Conservation (phyloP, 1,140 invertebrate species). For the Wiebesia pumilae region DNA sequence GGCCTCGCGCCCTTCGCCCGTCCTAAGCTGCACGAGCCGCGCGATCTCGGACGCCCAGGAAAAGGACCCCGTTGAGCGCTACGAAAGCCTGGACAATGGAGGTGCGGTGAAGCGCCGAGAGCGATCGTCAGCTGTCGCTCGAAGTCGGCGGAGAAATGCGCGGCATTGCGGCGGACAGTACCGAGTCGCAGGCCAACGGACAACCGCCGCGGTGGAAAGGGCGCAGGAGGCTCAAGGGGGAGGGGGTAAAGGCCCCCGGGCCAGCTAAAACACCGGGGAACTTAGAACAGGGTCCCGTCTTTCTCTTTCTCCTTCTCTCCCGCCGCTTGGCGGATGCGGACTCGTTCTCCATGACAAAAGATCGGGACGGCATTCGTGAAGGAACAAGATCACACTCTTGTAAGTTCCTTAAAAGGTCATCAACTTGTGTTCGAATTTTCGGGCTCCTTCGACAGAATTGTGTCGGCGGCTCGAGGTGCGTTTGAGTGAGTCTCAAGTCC, state of each 20-base stretch:
- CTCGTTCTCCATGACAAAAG: not conserved
- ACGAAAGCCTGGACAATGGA: too few relatives aligned
- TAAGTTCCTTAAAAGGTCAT: not conserved
- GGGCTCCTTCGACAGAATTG: not conserved
- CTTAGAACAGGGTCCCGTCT: not conserved
- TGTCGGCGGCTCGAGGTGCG: too few relatives aligned
- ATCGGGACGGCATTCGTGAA: not conserved
- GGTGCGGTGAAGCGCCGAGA: too few relatives aligned
- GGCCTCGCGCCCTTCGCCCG: too few relatives aligned
- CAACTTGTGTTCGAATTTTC: not conserved
- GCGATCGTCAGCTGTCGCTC: not conserved
- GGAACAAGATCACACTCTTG: not conserved
- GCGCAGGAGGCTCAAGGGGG: not conserved
- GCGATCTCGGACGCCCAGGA: not conserved
- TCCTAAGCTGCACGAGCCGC: too few relatives aligned
- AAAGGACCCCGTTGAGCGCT: too few relatives aligned
- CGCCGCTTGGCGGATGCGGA: not conserved
- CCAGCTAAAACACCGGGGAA: not conserved
- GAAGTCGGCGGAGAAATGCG: constrained; percentile 13
- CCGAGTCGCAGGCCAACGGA: not conserved
- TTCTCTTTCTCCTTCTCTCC: not conserved
- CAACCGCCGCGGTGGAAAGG: too few relatives aligned
- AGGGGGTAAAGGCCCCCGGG: not conserved
- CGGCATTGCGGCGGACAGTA: not conserved
- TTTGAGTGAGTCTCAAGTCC: too few relatives aligned